Percentiles rank a stretch among this genome's conserved stretches.
These are phyloP conservation scores for Solenopsis fugax DNA, from an alignment of 1,140 invertebrate genomes.

Conservation along the genomic window DNA sequence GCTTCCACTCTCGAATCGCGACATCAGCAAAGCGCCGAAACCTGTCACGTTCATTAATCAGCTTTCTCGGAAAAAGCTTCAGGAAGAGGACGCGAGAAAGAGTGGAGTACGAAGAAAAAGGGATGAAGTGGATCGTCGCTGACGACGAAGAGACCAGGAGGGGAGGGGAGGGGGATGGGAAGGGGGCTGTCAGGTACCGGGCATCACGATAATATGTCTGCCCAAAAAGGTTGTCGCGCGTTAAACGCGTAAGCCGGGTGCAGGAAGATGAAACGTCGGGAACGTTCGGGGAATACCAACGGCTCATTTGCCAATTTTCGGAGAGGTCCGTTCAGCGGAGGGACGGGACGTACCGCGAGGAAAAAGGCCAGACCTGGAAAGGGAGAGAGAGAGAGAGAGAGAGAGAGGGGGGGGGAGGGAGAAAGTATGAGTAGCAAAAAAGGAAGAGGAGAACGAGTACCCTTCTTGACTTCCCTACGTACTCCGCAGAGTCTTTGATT, in stretches of 20 bases:
- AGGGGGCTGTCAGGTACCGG: constrained; percentile 13
- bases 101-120: constrained; percentile 43
- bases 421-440: constrained; percentile 19
- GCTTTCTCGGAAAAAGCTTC: constrained; percentile 42
- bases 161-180: too few species aligned
- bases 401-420: not conserved
- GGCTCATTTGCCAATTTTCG: constrained; percentile 66
- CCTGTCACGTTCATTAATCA: constrained; percentile 68
- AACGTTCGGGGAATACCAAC: constrained; percentile 55
- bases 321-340: not conserved
- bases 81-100: constrained; percentile 39
- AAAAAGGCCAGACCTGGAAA: constrained; percentile 21
- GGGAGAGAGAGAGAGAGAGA: not conserved
- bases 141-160: not conserved
- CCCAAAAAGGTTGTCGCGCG: constrained; percentile 45
- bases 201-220: constrained; percentile 33
- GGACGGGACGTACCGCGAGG: not conserved
- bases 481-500: constrained; percentile 77
- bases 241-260: constrained; percentile 28
- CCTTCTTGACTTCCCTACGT: constrained; percentile 72
- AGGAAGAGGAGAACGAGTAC: constrained; percentile 46
- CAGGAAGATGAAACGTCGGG: not conserved
- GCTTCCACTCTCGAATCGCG: constrained; percentile 58
- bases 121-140: constrained; percentile 29
- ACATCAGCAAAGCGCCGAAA: constrained; percentile 58